These are phyloP conservation scores for Sclerodermus sp. DNA, from an alignment of 2,888 invertebrate genomes.

Conservation along the genomic window DNA sequence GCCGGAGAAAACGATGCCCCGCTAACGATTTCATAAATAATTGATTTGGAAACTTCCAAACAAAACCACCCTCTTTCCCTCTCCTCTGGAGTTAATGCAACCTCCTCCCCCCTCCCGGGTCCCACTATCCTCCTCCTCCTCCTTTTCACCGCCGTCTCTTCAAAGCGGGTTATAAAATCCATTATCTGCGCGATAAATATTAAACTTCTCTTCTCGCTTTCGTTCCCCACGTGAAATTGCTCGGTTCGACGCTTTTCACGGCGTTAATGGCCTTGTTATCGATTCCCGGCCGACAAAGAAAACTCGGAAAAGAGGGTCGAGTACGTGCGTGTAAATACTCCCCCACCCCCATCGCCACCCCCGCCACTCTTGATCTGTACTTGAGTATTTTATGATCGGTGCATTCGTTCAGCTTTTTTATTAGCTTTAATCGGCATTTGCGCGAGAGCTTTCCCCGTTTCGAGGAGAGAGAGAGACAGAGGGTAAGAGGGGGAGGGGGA, in stretches of 20 bases:
- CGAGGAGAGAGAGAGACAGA: too few relatives aligned
- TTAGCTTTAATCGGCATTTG: conserved; percentile 7
- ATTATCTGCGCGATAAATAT: conserved; percentile 35
- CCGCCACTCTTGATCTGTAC: neutral
- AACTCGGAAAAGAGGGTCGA: conserved; percentile 7
- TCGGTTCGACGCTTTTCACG: conserved; percentile 10
- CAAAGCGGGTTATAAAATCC: conserved; percentile 34
- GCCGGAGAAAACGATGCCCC: conserved; percentile 16
- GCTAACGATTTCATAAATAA: conserved; percentile 35
- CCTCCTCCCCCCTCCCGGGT: conserved; percentile 4
- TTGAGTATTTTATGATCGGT: neutral
- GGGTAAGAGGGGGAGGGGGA: too few relatives aligned
- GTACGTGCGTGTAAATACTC: too few relatives aligned
- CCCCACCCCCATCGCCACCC: neutral
- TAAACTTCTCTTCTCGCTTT: conserved; percentile 29
- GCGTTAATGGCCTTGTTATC: conserved; percentile 32
- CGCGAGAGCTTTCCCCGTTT: neutral
- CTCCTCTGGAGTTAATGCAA: conserved; percentile 22
- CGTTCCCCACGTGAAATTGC: conserved; percentile 12
- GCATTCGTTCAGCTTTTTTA: too few relatives aligned
- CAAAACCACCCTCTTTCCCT: conserved; percentile 21
- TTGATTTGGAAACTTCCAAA: conserved; percentile 32
- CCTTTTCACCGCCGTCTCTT: conserved; percentile 1
- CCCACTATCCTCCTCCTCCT: conserved; percentile 2
- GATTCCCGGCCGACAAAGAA: conserved; percentile 26